These are phyloP conservation scores for Pongo pygmaeus DNA, from an alignment of 2,113 vertebrate species.

Conservation along the genomic window DNA sequence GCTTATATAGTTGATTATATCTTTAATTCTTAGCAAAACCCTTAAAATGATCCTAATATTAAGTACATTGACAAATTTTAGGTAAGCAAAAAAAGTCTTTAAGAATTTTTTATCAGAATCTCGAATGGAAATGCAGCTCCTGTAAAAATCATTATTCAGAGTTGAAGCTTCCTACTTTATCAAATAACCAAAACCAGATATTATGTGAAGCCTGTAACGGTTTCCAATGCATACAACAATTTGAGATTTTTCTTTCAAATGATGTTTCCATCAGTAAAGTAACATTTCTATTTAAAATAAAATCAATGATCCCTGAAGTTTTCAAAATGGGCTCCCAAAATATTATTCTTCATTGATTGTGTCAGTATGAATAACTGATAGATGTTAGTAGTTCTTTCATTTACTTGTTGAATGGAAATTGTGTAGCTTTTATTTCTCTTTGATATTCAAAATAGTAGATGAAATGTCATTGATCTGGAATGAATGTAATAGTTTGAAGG, in stretches of 20 bases:
- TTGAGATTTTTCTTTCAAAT: background rate
- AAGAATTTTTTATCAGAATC: background rate
- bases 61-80: background rate
- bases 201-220: background rate
- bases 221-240: background rate
- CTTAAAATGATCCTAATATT: background rate
- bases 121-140: background rate
- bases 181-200: background rate
- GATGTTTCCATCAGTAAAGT: background rate
- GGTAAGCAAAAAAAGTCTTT: background rate
- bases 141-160: background rate
- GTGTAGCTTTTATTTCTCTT: constrained; percentile 8
- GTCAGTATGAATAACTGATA: background rate
- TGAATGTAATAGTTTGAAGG: background rate
- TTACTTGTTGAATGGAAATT: background rate
- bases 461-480: background rate
- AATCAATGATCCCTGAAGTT: background rate
- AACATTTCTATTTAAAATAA: background rate
- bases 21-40: background rate
- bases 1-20: background rate
- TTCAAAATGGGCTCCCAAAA: background rate
- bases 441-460: constrained; percentile 12
- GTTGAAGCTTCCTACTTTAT: background rate
- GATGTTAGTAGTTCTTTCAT: background rate
- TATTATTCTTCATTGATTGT: background rate